These are phyloP conservation scores for Dolichotis patagonum DNA, from an alignment of 2,113 vertebrate species.

Conservation along the genomic window DNA sequence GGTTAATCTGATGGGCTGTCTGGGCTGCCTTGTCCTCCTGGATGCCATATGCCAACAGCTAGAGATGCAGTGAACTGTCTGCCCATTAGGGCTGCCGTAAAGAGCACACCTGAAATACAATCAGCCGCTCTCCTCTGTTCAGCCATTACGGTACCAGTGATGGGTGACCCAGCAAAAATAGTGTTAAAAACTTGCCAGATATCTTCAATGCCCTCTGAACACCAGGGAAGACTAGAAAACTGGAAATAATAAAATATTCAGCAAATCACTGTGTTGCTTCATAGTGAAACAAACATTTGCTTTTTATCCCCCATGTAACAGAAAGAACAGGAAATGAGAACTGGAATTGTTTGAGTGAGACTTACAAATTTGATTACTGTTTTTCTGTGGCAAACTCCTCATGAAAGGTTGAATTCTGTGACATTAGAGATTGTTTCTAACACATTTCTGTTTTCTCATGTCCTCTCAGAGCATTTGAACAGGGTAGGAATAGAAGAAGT, in stretches of 20 bases:
- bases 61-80: constrained; percentile 81
- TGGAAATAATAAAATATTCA: constrained; percentile 60
- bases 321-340: constrained; percentile 4
- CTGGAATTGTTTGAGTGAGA: neutral
- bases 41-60: constrained; percentile 85
- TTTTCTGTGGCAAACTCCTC: constrained; percentile 36
- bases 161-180: constrained; percentile 65
- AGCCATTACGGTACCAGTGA: constrained; percentile 28
- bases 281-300: neutral
- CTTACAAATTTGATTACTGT: constrained; percentile 7
- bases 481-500: neutral
- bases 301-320: constrained; percentile 1
- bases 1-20: constrained; percentile 86
- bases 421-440: neutral
- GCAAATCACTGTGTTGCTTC: neutral
- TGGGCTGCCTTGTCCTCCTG: constrained; percentile 83
- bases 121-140: constrained; percentile 63
- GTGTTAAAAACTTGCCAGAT: constrained; percentile 23
- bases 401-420: neutral
- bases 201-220: neutral
- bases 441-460: neutral
- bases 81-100: constrained; percentile 79
- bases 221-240: neutral
- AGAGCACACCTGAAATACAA: constrained; percentile 79
- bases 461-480: neutral